These are phyloP conservation scores for Nebria ingens DNA, from an alignment of 1,140 invertebrate species.

Conservation along the genomic window DNA sequence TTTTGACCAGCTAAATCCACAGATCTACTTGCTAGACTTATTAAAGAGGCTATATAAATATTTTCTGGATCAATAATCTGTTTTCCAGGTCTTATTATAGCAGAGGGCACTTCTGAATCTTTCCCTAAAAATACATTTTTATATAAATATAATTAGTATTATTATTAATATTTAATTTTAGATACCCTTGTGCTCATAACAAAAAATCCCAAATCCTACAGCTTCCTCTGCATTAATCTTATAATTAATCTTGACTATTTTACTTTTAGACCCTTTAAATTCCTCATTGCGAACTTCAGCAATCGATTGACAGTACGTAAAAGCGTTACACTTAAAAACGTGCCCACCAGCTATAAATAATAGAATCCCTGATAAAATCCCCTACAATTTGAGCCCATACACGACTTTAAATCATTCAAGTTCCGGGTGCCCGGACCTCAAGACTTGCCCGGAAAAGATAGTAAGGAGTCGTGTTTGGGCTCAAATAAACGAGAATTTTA, in stretches of 20 bases:
- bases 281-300: background rate
- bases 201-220: background rate
- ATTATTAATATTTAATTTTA: too few species aligned
- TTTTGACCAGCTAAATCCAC: background rate
- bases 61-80: background rate
- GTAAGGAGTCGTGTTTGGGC: too few species aligned
- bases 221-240: background rate
- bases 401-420: too few species aligned
- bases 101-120: too few species aligned
- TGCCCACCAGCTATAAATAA: background rate
- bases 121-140: too few species aligned
- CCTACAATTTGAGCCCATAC: too few species aligned
- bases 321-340: background rate
- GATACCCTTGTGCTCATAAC: background rate
- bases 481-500: background rate
- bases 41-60: background rate
- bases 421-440: too few species aligned
- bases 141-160: too few species aligned
- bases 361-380: too few species aligned
- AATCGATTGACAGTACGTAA: background rate
- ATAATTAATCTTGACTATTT: background rate
- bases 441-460: too few species aligned
- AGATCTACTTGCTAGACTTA: background rate
- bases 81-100: background rate
- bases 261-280: background rate